Evolutionary conservation across 2,113 vertebrate genomes (phyloP), one percentile per base, ranked within the genome.

Genomic region (Coturnix japonica): DNA sequence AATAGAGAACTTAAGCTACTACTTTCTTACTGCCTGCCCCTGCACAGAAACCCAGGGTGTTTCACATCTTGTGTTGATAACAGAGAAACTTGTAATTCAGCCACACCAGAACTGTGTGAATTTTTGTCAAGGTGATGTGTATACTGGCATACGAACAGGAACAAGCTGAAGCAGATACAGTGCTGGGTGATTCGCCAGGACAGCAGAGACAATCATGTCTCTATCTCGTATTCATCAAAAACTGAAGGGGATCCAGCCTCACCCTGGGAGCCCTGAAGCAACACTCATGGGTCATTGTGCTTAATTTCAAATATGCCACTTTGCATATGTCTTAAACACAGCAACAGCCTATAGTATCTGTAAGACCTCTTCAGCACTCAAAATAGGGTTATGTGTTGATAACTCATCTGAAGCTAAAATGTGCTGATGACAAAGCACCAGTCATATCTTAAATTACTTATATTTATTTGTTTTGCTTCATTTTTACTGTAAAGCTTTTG

Each of bases 161-260:
- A 26, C 9, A 60, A 75, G 37, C 3, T 72, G 46, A 61, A 73
- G 28, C 1, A 14, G 20, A 4, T 28, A 25, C 28, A 23, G 1
- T 66, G 30, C 3, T 70, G 23, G 1, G 2, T 60, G 1, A 3
- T 22, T 8, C 2, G 1, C 73, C 57, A 6, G 46, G 31, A 72
- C 5, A 70, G 7, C 6, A 77, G 44, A 74, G 23, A 13, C 9
- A 65, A 3, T 46, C 2, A 1, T 18, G 17, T 59, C 3, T 56
- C 7, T 19, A 70, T 25, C 64, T 35, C 41, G 9, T 56, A 49
- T 3, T 93, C 6, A 18, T 66, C 56, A 63, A 3, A 2, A 16
- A 33, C 6, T 9, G 47, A 85, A 81, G 10, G 9, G 9, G 20
- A 71, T 11, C 4, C 1, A 3, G 7, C 5, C 2, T 41, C 43